phyloP scores from a whole-genome alignment of 2,113 vertebrate genomes.

The Nesogale talazaci region DNA sequence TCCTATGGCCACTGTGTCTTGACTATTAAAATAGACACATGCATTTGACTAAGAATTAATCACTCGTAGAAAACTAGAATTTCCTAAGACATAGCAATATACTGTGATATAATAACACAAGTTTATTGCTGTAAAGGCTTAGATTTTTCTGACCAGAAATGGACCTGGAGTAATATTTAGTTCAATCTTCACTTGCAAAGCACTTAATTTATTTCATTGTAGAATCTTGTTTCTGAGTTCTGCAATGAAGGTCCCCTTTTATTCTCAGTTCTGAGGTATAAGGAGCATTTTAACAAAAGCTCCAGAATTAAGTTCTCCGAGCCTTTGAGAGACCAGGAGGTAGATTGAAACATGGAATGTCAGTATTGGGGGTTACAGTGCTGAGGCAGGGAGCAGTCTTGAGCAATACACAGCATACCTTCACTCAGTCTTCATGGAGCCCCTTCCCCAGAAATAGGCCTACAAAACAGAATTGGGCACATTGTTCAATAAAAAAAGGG shows the following conservation, averaged over 20 bases:
- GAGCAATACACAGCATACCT: no score
- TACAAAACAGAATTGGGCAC: neutral
- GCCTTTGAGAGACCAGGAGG: neutral
- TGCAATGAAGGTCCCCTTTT: neutral
- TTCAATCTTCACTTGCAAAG: rapidly evolving
- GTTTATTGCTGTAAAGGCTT: neutral
- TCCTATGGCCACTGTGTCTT: neutral
- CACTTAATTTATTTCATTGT: rapidly evolving
- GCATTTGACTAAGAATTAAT: neutral
- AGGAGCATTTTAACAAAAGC: neutral
- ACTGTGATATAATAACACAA: no score
- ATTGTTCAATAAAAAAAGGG: neutral
- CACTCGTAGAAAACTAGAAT: neutral
- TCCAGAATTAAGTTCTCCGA: neutral
- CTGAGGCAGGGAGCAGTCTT: neutral
- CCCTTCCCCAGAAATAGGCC: neutral
- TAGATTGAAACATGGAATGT: neutral
- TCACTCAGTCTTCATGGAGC: neutral
- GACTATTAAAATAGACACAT: neutral
- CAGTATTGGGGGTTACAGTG: neutral
- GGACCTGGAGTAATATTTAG: rapidly evolving
- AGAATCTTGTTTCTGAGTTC: neutral
- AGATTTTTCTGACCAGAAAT: neutral
- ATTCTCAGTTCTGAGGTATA: neutral
- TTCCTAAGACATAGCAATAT: neutral